A percentile compares a stretch with the other conserved stretches of the same genome.
Evolutionary conservation across 2,888 invertebrate species (phyloP).

Genomic region (Eugnorisma glareosa): DNA sequence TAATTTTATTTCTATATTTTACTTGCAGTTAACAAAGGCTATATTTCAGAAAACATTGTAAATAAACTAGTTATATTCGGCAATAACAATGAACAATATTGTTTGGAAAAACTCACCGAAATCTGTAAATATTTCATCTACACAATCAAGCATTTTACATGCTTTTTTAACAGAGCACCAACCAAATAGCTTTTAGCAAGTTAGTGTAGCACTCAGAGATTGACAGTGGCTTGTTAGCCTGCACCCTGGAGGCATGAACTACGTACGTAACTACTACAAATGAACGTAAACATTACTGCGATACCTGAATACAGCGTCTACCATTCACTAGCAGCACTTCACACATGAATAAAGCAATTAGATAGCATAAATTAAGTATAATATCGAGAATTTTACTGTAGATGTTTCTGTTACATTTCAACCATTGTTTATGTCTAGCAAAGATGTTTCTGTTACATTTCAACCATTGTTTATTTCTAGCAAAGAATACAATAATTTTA

Average conservation of each 20-base stretch:
- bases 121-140: not conserved
- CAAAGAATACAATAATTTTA: not conserved
- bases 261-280: constrained; percentile 34
- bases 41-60: not conserved
- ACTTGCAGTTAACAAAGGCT: not conserved
- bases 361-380: not conserved
- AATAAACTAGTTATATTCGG: not conserved
- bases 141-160: not conserved
- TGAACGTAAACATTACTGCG: constrained; percentile 30
- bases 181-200: not conserved
- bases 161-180: not conserved
- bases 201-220: constrained; percentile 15
- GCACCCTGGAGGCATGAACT: constrained; percentile 26
- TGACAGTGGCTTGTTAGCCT: constrained; percentile 37
- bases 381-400: not conserved
- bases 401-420: not conserved
- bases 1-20: no score
- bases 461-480: not conserved
- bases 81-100: not conserved
- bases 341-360: not conserved
- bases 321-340: not conserved
- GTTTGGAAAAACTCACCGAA: not conserved
- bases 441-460: not conserved
- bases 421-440: not conserved
- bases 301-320: not conserved